These are phyloP conservation scores for Oreortyx pictus DNA, from an alignment of 2,797 vertebrate genomes.

Conservation along the genomic window DNA sequence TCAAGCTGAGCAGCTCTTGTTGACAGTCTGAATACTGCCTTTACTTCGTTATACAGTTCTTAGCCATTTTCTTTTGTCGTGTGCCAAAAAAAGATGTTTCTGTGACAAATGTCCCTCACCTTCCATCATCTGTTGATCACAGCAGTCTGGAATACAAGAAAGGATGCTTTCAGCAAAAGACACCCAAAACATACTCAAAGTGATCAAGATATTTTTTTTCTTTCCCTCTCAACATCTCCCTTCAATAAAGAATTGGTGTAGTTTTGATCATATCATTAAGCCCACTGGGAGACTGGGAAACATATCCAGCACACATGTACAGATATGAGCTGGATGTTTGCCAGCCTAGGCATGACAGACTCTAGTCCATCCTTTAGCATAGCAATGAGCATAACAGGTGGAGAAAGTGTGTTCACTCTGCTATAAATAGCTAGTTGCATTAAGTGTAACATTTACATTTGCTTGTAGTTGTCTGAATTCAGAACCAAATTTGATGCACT, in stretches of 20 bases:
- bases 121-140: neutral
- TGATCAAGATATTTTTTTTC: neutral
- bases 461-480: conserved; percentile 56
- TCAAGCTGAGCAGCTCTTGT: conserved; percentile 19
- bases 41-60: conserved; percentile 2
- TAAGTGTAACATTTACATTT: conserved; percentile 70
- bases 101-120: neutral
- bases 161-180: neutral
- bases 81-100: neutral
- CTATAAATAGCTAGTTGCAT: conserved; percentile 61
- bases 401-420: conserved; percentile 29
- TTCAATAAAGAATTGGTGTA: neutral
- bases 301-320: neutral
- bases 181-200: neutral
- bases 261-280: neutral
- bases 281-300: neutral
- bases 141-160: neutral
- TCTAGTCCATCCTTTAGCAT: neutral
- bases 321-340: neutral
- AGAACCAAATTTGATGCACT: conserved; percentile 20
- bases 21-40: conserved; percentile 12
- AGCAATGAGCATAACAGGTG: neutral
- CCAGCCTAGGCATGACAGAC: neutral
- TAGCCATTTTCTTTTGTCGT: neutral
- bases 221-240: neutral